Evolutionary conservation across 1,140 invertebrate genomes (phyloP), one percentile per base, ranked within the genome.

Genomic region (Drosophila mauritiana): DNA sequence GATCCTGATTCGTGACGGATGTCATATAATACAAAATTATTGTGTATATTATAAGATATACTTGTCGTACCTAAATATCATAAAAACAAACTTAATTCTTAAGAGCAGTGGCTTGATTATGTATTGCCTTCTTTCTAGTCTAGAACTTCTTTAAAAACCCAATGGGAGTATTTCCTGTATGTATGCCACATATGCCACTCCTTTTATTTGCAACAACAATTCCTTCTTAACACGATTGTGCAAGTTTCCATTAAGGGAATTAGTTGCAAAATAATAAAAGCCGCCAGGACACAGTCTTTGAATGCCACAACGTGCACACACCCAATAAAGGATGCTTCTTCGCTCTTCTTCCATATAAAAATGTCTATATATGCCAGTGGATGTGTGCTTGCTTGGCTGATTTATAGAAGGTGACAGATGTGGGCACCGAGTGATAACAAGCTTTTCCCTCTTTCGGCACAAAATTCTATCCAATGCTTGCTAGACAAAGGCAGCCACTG

Each of bases 381-480:
- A 57, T 84, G 64, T 76, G 58, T 55, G 39, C 42, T 55, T 59
- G 39, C 45, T 52, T 67, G 48, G 84, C 84, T 88, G 85, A 89
- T 89, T 90, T 89, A 89, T 89, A 90, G 80, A 90, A 89, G 85
- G 85, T 89, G 84, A 89, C 84, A 90, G 84, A 89, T 89, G 85
- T 78, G 84, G 84, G 78, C 80, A 80, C 80, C 80, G 63, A 78
- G 82, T 89, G 84, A 89, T 89, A 89, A 89, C 84, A 90, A 88
- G 84, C 57, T 77, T 80, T 83, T 63, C 43, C 51, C 46, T 51
- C 46, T 45, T 52, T 52, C 64, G 45, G 58, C 55, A 45, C 63
- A 69, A 59, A 77, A 77, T 77, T 76, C 63, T 68, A 68, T 77
- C 51, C 76, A 76, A 61, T 73, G 68, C 57, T 73, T 31, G 31